These are phyloP conservation scores for Camelus bactrianus DNA, from an alignment of 2,113 vertebrate genomes.

Conservation along the genomic window DNA sequence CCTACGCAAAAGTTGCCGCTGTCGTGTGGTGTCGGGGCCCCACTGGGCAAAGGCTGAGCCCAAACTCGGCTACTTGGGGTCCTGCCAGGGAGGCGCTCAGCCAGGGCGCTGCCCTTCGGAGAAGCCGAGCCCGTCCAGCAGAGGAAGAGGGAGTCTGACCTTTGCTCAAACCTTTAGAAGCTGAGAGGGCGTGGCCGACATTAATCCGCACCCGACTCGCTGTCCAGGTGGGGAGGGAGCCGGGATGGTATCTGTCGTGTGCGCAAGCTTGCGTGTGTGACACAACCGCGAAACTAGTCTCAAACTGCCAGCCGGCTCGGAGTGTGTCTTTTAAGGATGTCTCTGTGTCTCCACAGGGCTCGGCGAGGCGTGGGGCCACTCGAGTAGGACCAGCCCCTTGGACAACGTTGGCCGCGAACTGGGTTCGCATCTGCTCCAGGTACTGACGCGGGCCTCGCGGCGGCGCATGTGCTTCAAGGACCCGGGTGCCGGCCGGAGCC, in stretches of 20 bases:
- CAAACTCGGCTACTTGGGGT: neutral
- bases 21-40: neutral
- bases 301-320: neutral
- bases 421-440: slow-evolving; percentile 98
- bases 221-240: neutral
- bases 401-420: slow-evolving; percentile 96
- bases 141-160: neutral
- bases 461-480: neutral
- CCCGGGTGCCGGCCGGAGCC: rapidly evolving
- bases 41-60: too few species aligned
- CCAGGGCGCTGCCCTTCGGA: neutral
- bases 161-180: neutral
- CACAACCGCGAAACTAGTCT: neutral
- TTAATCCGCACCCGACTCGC: rapidly evolving
- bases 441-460: slow-evolving; percentile 69
- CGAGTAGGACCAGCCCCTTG: slow-evolving; percentile 92
- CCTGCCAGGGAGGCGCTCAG: neutral
- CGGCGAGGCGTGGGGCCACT: slow-evolving; percentile 97
- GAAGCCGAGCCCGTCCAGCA: rapidly evolving
- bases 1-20: neutral
- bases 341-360: slow-evolving; percentile 90
- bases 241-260: rapidly evolving
- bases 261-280: neutral
- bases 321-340: neutral
- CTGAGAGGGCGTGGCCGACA: neutral